Percentiles rank a stretch among this genome's conserved stretches.
phyloP scores from a whole-genome alignment of 2,113 vertebrate species.

The Scomber japonicus region DNA sequence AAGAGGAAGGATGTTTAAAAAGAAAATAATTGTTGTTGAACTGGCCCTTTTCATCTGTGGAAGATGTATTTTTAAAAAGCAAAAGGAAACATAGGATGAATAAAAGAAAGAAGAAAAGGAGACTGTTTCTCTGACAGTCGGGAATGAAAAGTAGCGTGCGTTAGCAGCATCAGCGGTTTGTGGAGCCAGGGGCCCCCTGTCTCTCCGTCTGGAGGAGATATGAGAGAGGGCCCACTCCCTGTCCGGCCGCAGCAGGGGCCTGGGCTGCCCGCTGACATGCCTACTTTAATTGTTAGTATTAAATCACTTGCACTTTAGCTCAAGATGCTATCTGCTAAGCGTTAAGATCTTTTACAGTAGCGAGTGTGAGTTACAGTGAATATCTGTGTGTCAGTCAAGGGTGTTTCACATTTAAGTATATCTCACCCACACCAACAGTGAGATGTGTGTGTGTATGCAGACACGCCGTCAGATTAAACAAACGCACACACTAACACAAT shows the following conservation, averaged over 20 bases:
- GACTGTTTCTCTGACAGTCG: slow-evolving; percentile 13
- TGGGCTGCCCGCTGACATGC: slow-evolving; percentile 79
- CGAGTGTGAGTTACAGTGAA: slow-evolving; percentile 68
- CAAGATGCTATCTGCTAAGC: slow-evolving; percentile 88
- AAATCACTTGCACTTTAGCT: slow-evolving; percentile 87
- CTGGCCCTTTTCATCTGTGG: slow-evolving; percentile 13
- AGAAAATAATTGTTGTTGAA: not conserved
- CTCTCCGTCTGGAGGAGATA: slow-evolving; percentile 85
- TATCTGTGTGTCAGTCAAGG: no score
- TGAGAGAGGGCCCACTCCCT: slow-evolving; percentile 85
- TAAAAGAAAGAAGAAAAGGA: not conserved
- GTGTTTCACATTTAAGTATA: no score
- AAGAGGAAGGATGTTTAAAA: slow-evolving; percentile 12
- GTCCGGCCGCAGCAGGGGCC: slow-evolving; percentile 73
- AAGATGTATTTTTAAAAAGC: slow-evolving; percentile 18
- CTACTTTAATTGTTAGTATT: slow-evolving; percentile 92
- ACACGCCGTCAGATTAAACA: slow-evolving; percentile 55
- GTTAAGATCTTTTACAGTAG: slow-evolving; percentile 88
- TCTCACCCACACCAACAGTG: slow-evolving; percentile 24
- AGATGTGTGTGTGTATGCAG: slow-evolving; percentile 23
- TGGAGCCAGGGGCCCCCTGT: slow-evolving; percentile 59
- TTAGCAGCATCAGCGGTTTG: slow-evolving; percentile 60
- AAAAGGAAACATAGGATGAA: not conserved
- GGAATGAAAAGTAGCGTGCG: slow-evolving; percentile 39
- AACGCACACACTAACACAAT: slow-evolving; percentile 60